Evolutionary conservation across 2,113 vertebrate species (phyloP).

Genomic region (Antechinus flavipes): DNA sequence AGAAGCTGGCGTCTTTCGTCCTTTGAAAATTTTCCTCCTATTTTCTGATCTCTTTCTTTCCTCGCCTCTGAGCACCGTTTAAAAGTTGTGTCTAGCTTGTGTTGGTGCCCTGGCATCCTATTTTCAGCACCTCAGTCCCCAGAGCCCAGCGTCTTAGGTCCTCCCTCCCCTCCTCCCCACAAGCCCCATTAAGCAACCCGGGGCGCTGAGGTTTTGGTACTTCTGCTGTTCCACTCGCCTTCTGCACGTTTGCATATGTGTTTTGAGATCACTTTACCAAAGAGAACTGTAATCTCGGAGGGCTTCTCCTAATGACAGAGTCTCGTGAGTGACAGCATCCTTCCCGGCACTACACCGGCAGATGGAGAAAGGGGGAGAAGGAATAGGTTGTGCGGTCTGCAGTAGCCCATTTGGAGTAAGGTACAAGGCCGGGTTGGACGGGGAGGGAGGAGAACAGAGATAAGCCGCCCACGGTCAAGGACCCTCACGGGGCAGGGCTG

Average conservation of each 20-base stretch:
- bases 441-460: background rate
- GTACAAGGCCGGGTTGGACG: background rate
- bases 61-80: slow-evolving; percentile 21
- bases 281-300: slow-evolving; percentile 70
- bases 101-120: slow-evolving; percentile 51
- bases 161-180: background rate
- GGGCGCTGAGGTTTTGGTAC: slow-evolving; percentile 71
- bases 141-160: slow-evolving; percentile 36
- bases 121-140: slow-evolving; percentile 74
- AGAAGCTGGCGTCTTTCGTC: background rate
- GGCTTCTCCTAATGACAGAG: slow-evolving; percentile 66
- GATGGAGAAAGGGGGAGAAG: background rate
- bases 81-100: slow-evolving; percentile 50
- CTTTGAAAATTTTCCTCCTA: background rate
- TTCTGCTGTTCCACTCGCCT: slow-evolving; percentile 78
- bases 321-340: slow-evolving; percentile 66
- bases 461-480: background rate
- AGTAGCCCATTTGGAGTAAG: background rate
- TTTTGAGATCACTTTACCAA: slow-evolving; percentile 86
- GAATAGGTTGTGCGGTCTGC: fast-evolving
- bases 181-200: slow-evolving; percentile 75
- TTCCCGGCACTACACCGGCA: background rate
- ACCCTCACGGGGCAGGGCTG: background rate
- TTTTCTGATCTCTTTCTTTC: background rate
- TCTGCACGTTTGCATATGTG: slow-evolving; percentile 79